Percentiles rank a stretch among this genome's conserved stretches.
These are phyloP conservation scores for Zonitis immaculata DNA, from an alignment of 2,888 invertebrate genomes.

Conservation along the genomic window DNA sequence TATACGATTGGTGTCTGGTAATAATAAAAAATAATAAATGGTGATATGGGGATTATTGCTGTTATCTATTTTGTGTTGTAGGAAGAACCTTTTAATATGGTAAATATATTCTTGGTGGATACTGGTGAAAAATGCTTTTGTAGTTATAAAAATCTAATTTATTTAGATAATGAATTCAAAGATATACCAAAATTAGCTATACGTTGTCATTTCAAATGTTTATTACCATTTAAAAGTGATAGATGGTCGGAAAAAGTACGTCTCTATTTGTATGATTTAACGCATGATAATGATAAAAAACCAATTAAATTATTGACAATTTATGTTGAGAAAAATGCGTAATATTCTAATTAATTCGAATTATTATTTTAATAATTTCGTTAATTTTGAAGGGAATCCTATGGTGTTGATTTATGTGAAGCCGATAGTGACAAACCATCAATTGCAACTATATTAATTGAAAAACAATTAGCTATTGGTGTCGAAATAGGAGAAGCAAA, in stretches of 20 bases:
- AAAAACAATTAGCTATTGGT: not conserved
- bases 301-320: not conserved
- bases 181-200: conserved; percentile 4
- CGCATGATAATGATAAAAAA: not conserved
- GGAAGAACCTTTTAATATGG: conserved; percentile 22
- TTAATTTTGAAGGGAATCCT: not conserved
- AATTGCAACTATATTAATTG: not conserved
- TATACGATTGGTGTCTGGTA: conserved; percentile 30
- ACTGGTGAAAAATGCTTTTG: conserved; percentile 27
- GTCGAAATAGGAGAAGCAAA: not conserved
- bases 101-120: conserved; percentile 31
- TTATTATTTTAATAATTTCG: not conserved
- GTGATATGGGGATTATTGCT: no score
- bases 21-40: no score
- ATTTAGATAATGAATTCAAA: not conserved
- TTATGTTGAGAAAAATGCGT: not conserved
- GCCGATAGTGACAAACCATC: not conserved
- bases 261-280: not conserved
- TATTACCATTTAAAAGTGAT: not conserved
- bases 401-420: not conserved
- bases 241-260: not conserved
- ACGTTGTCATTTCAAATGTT: not conserved
- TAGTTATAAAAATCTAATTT: conserved; percentile 14
- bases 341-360: not conserved
- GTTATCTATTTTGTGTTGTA: conserved; percentile 14